These are phyloP conservation scores for Anisognathus igniventris DNA, from an alignment of 2,797 vertebrate genomes.

Conservation along the genomic window DNA sequence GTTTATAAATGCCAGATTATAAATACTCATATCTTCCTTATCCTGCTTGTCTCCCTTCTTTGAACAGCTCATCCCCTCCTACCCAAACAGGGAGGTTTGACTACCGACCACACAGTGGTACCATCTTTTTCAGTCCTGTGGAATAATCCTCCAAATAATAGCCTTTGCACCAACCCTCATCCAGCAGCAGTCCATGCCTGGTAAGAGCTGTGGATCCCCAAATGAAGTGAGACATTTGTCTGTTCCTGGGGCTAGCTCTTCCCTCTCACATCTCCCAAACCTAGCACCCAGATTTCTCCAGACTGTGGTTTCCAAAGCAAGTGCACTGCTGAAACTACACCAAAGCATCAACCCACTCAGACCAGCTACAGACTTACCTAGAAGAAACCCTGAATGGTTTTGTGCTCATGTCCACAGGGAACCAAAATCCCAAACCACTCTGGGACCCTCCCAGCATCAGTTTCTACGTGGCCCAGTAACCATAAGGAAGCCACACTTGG, in stretches of 20 bases:
- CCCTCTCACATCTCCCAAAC: background rate
- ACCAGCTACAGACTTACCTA: background rate
- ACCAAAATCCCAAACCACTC: background rate
- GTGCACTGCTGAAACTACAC: background rate
- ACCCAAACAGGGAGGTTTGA: background rate
- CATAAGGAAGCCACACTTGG: background rate
- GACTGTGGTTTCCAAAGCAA: background rate
- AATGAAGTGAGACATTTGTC: background rate
- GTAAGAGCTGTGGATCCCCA: background rate
- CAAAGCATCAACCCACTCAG: background rate
- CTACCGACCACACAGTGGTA: background rate
- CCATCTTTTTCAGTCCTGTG: background rate
- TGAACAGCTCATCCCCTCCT: background rate
- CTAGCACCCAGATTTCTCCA: background rate
- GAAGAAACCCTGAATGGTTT: background rate
- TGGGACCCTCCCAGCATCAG: background rate
- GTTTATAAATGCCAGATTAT: background rate
- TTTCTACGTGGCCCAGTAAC: background rate
- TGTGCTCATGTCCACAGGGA: background rate
- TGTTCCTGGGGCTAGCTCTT: background rate
- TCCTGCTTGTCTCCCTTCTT: background rate
- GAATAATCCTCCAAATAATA: background rate
- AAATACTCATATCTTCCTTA: background rate
- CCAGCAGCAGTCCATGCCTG: background rate
- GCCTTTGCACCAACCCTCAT: background rate